Evolutionary conservation across 2,113 vertebrate species (phyloP).

Genomic region (Phainopepla nitens): DNA sequence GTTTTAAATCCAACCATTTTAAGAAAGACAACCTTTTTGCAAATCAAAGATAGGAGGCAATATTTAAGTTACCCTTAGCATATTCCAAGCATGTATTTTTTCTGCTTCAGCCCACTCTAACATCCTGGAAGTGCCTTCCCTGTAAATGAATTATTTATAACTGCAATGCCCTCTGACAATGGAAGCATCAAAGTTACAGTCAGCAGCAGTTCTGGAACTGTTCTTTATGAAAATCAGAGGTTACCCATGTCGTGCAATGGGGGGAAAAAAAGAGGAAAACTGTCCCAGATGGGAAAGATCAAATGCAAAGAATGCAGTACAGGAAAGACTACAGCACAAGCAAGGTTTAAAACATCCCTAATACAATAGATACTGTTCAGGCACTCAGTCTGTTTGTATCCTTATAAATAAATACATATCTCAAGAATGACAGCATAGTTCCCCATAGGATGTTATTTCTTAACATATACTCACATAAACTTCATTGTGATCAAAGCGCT

Average conservation of each 20-base stretch:
- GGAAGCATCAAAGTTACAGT: neutral
- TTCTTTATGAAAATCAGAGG: neutral
- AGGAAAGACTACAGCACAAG: neutral
- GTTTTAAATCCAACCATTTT: neutral
- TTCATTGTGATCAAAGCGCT: slow-evolving; percentile 92
- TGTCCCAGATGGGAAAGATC: neutral
- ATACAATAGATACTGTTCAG: neutral
- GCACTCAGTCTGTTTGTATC: neutral
- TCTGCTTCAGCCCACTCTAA: neutral
- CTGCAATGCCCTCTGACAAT: neutral
- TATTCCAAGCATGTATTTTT: neutral
- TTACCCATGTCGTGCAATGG: fast-evolving
- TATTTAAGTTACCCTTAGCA: neutral
- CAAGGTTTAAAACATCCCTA: neutral
- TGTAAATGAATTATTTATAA: neutral
- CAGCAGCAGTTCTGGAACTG: neutral
- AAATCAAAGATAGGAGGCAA: neutral
- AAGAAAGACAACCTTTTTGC: neutral
- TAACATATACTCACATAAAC: slow-evolving; percentile 87
- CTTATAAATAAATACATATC: neutral
- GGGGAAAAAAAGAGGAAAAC: neutral
- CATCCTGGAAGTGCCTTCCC: neutral
- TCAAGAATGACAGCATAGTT: neutral
- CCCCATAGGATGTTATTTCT: neutral
- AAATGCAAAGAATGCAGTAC: neutral